phyloP scores from a whole-genome alignment of 2,113 vertebrate genomes.

The Calcarius ornatus region DNA sequence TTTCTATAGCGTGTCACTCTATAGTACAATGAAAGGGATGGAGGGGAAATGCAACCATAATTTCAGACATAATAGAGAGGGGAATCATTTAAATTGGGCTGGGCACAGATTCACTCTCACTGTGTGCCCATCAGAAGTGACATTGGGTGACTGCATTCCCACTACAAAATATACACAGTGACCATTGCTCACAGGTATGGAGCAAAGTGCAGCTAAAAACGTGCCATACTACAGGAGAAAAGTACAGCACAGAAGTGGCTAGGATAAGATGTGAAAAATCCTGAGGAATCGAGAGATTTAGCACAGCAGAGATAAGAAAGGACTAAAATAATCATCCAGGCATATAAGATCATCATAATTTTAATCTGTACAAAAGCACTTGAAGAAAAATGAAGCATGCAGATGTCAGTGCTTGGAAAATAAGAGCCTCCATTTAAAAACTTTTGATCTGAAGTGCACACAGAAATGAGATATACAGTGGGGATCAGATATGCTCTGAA shows the following conservation, averaged over 20 bases:
- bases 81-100: neutral
- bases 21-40: neutral
- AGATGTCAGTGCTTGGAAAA: neutral
- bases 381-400: neutral
- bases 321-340: neutral
- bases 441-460: neutral
- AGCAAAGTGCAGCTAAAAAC: neutral
- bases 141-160: neutral
- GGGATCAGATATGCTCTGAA: neutral
- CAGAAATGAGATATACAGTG: neutral
- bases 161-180: neutral
- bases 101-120: neutral
- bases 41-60: fast-evolving
- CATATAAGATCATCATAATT: neutral
- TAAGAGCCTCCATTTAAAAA: conserved; percentile 4
- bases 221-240: neutral
- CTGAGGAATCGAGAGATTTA: neutral
- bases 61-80: neutral
- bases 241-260: neutral
- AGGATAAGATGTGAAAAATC: neutral
- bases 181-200: neutral
- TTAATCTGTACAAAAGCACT: neutral
- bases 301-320: neutral
- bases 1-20: neutral
- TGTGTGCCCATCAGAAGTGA: neutral